Evolutionary conservation across 2,113 vertebrate genomes (phyloP), one percentile per base, ranked within the genome.

Genomic region (Jacana jacana): DNA sequence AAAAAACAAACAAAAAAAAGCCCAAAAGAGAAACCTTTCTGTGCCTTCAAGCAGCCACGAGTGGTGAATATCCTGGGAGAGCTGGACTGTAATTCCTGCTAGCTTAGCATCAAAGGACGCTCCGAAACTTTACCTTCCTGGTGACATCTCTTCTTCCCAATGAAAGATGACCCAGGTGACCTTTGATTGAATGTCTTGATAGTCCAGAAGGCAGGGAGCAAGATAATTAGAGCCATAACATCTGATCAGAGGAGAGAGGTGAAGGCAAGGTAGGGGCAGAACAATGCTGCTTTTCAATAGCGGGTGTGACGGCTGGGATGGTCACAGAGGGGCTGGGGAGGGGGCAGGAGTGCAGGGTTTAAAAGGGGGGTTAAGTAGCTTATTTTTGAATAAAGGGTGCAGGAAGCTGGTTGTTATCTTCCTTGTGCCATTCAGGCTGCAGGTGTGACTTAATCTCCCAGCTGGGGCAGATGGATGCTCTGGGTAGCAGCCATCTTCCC

Each of bases 231-330:
- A 92, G 95, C 93, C 86, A 37, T 55, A 94, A 78, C 76, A 73
- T 86, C 91, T 97, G 96, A 96, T 97, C 96, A 96, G 55, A 96
- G 94, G 91, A 78, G 89, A 94, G 93, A 96, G 92, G 95, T 96
- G 96, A 96, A 84, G 93, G 93, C 91, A 77, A 96, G 95, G 96
- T 95, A 91, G 85, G 93, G 76, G 27, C 70, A 88, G 82, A 81
- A 97, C 96, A 97, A 97, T 78, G 93, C 44, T 40, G 7, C 93
- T 90, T 96, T 97, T 97, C 95, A 96, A 68, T 42, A 83, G 85
- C 25, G 79, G 95, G 95, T 96, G 95, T 97, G 96, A 91, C 66
- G 2, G 70, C 79, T 8, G 90, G 9, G 69, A 55, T 70, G 89
- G 95, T 70, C 94, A 35, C 87, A 46, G 61, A 13, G 85, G 93